A percentile compares a stretch with the other conserved stretches of the same genome.
phyloP scores from a whole-genome alignment of 1,140 invertebrate species.

The Lordiphosa stackelbergi region DNA sequence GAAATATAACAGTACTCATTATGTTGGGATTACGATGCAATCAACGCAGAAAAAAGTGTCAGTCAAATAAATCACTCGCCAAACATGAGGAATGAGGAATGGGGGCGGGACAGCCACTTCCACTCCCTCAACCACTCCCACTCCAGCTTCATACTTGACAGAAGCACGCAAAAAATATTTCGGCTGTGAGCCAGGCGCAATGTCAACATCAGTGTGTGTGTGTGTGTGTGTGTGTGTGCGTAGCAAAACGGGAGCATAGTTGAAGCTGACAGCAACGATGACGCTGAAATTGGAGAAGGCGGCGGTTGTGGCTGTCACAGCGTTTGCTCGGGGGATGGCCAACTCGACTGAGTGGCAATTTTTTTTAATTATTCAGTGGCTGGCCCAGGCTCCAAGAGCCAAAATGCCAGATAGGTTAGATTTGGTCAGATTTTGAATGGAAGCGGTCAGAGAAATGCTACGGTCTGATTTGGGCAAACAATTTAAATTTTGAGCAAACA shows the following conservation, averaged over 20 bases:
- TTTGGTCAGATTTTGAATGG: conserved; percentile 9
- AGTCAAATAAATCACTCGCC: conserved; percentile 75
- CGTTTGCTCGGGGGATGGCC: conserved; percentile 36
- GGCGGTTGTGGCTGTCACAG: conserved; percentile 53
- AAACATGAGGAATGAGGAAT: conserved; percentile 65
- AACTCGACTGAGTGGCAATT: conserved; percentile 43
- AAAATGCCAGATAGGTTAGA: conserved; percentile 23
- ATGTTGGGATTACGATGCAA: conserved; percentile 76
- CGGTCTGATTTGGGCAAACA: too few relatives aligned
- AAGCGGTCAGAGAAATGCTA: not conserved
- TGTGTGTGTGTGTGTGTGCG: conserved; percentile 12
- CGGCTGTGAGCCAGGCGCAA: conserved; percentile 47
- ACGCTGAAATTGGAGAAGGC: conserved; percentile 30
- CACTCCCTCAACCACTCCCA: too few relatives aligned
- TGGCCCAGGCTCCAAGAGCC: conserved; percentile 11
- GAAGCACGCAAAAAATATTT: conserved; percentile 44
- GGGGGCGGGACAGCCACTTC: not conserved
- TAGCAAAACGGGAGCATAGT: conserved; percentile 56
- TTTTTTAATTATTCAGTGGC: conserved; percentile 68
- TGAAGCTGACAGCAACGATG: conserved; percentile 61
- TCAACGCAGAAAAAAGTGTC: conserved; percentile 76
- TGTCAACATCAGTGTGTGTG: conserved; percentile 56
- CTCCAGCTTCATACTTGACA: not conserved
- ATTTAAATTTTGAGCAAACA: too few relatives aligned
- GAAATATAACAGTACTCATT: conserved; percentile 77